These are phyloP conservation scores for Tinamus major DNA, from an alignment of 2,797 vertebrate genomes.

Conservation along the genomic window DNA sequence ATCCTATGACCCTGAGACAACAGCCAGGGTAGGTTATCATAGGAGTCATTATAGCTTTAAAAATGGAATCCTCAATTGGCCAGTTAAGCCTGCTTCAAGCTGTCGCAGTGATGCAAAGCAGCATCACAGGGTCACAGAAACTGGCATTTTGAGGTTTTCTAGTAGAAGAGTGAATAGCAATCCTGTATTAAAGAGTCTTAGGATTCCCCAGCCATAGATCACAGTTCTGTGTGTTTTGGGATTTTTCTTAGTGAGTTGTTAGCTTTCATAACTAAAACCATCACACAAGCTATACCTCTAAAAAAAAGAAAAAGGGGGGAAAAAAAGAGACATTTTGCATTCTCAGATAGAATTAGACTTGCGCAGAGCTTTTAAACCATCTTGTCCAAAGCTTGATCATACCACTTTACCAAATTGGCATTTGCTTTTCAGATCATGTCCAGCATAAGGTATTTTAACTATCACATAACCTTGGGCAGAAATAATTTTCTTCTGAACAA, in stretches of 20 bases:
- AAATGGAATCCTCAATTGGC: slow-evolving; percentile 23
- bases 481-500: background rate
- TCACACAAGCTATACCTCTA: background rate
- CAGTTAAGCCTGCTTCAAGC: slow-evolving; percentile 7
- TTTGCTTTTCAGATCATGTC: slow-evolving; percentile 17
- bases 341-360: background rate
- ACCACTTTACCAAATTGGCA: background rate
- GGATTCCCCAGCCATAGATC: background rate
- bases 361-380: background rate
- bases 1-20: slow-evolving; percentile 17
- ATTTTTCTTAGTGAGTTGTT: background rate
- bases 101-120: slow-evolving; percentile 53
- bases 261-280: background rate
- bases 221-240: accelerated
- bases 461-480: background rate
- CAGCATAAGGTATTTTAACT: background rate
- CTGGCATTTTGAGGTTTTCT: slow-evolving; percentile 14
- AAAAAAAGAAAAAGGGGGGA: background rate
- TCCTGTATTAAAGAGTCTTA: background rate
- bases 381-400: slow-evolving; percentile 5
- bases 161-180: background rate
- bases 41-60: slow-evolving; percentile 35
- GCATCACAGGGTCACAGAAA: background rate
- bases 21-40: slow-evolving; percentile 26
- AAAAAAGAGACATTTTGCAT: background rate